These are phyloP conservation scores for Zaprionus bogoriensis DNA, from an alignment of 2,888 invertebrate species.

Conservation along the genomic window DNA sequence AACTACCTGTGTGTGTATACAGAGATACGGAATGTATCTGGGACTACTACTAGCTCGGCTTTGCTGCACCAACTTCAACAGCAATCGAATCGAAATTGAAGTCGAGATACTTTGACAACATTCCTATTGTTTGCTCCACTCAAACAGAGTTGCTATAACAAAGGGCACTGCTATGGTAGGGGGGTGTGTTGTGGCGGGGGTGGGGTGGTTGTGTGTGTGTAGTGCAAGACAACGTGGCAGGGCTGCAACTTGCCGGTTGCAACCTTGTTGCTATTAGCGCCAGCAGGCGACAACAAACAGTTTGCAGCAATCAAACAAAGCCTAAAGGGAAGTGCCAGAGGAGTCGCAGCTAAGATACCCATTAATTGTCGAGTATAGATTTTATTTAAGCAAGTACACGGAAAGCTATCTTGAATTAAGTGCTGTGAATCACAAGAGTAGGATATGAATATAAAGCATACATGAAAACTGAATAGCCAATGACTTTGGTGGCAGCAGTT, in stretches of 20 bases:
- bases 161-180: neutral
- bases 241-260: neutral
- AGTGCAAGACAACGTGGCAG: neutral
- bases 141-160: conserved; percentile 53
- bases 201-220: too few species aligned
- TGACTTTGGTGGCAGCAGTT: too few species aligned
- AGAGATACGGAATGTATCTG: neutral
- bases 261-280: conserved; percentile 23
- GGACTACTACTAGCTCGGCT: neutral
- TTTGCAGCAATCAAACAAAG: conserved; percentile 6
- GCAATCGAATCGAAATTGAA: conserved; percentile 25
- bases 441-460: too few species aligned
- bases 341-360: neutral
- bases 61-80: conserved; percentile 13
- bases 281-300: conserved; percentile 11
- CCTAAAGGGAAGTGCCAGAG: neutral
- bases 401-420: too few species aligned
- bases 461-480: too few species aligned
- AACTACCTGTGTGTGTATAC: neutral
- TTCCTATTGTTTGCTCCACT: conserved; percentile 36
- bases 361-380: too few species aligned
- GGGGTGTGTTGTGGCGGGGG: conserved; percentile 14
- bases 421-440: too few species aligned
- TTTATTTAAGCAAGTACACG: too few species aligned
- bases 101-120: conserved; percentile 29